Percentiles rank a stretch among this genome's conserved stretches.
Evolutionary conservation across 2,113 vertebrate species (phyloP).

Genomic region (Halichoeres trimaculatus): DNA sequence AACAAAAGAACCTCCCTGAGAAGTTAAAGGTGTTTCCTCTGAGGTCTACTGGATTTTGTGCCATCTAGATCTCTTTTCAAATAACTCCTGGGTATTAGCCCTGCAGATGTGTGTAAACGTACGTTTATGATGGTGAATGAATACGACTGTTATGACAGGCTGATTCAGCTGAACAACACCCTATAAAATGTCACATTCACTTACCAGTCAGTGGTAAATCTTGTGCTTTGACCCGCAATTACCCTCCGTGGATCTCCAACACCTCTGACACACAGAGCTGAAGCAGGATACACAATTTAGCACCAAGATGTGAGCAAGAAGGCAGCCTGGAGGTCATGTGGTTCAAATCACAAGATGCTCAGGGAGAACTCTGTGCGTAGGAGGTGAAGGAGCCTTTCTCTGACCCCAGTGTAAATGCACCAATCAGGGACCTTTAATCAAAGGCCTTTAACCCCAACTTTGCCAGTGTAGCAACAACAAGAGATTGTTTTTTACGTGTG

Average conservation of each 20-base stretch:
- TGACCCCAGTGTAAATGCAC: slow-evolving; percentile 44
- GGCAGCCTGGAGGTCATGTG: slow-evolving; percentile 21
- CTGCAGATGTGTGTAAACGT: too few species aligned
- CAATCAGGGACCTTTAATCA: slow-evolving; percentile 36
- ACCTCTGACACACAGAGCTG: slow-evolving; percentile 14
- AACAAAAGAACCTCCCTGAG: too few species aligned
- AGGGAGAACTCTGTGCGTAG: slow-evolving; percentile 23
- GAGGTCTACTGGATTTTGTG: too few species aligned
- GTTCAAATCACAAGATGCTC: slow-evolving; percentile 42
- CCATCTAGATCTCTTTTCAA: too few species aligned
- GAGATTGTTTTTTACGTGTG: not conserved
- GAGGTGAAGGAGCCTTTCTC: slow-evolving; percentile 36
- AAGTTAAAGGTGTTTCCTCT: too few species aligned
- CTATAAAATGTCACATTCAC: slow-evolving; percentile 10
- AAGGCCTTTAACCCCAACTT: slow-evolving; percentile 40
- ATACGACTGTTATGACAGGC: not conserved
- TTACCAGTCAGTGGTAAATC: not conserved
- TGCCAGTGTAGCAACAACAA: slow-evolving; percentile 10
- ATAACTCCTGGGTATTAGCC: too few species aligned
- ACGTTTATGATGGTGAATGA: too few species aligned
- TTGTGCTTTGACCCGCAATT: slow-evolving; percentile 26
- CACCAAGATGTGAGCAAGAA: slow-evolving; percentile 11
- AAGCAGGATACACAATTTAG: slow-evolving; percentile 11
- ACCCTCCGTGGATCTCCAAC: slow-evolving; percentile 13
- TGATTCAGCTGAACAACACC: not conserved